Percentiles rank a stretch among this genome's conserved stretches.
phyloP scores from a whole-genome alignment of 2,888 invertebrate species.

The Metopia argyrocephala region DNA sequence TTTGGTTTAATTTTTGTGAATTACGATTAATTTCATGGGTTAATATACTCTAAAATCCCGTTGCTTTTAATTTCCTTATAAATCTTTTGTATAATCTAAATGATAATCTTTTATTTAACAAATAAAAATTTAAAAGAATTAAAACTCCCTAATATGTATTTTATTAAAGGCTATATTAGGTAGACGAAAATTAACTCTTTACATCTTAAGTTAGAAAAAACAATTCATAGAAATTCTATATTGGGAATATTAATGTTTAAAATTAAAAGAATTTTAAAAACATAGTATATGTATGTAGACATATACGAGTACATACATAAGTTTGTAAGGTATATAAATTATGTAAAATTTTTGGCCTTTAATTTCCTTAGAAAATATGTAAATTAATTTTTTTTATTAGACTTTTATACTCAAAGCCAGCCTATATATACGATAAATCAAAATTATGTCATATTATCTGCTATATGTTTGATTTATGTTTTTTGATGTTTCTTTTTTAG shows the following conservation, averaged over 20 bases:
- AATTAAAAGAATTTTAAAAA: too few relatives aligned
- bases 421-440: too few relatives aligned
- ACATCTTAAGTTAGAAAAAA: not conserved
- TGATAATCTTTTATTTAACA: slow-evolving; percentile 7
- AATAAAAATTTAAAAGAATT: not conserved
- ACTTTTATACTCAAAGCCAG: too few relatives aligned
- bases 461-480: not conserved
- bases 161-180: slow-evolving; percentile 31
- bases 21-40: slow-evolving; percentile 31
- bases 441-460: not conserved
- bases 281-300: not conserved
- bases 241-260: too few relatives aligned
- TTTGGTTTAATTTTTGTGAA: not conserved
- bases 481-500: not conserved
- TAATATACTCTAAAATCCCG: slow-evolving; percentile 21
- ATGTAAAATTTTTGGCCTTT: too few relatives aligned
- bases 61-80: slow-evolving; percentile 35
- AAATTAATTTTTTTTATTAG: not conserved
- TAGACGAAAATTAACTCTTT: slow-evolving; percentile 18
- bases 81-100: slow-evolving; percentile 20
- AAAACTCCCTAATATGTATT: not conserved
- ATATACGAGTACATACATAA: too few relatives aligned
- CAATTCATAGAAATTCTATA: slow-evolving; percentile 22
- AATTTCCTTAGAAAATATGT: not conserved
- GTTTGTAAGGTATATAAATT: too few relatives aligned